Evolutionary conservation across 2,888 invertebrate species (phyloP), one percentile per base, ranked within the genome.

Genomic region (Netelia fuscicornis): DNA sequence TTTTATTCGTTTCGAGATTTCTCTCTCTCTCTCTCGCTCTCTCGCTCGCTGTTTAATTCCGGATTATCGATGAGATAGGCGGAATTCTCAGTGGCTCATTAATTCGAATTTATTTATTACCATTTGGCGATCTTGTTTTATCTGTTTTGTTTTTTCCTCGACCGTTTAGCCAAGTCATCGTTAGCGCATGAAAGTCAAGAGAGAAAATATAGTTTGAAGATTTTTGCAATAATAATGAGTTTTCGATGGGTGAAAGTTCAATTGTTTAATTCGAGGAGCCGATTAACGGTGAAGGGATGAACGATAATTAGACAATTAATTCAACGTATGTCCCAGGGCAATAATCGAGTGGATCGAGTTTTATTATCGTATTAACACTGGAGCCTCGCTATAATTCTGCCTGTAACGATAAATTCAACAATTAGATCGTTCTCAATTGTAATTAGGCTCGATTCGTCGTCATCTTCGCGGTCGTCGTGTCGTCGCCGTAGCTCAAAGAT

Each of bases 351-450:
- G 84, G 88, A 90, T 89, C 86, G 79, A 80, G 79, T 82, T 85
- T 85, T 82, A 85, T 85, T 79, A 78, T 82, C 65, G 74, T 58
- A 75, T 70, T 75, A 85, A 74, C 48, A 13, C 62, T 52, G 54
- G 48, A 65, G 58, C 42, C 48, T 75, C 37, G 78, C 70, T 70
- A 72, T 52, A 72, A 56, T 72, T 74, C 78, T 77, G 60, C 71
- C 77, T 76, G 76, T 76, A 75, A 74, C 86, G 86, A 92, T 93
- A 92, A 93, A 93, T 93, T 92, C 87, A 88, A 85, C 92, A 92
- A 92, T 93, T 92, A 92, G 78, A 85, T 91, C 91, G 89, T 87
- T 91, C 88, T 91, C 89, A 91, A 90, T 88, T 90, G 91, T 89
- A 92, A 92, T 92, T 92, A 90, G 88, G 87, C 88, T 86, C 90